phyloP scores from a whole-genome alignment of 2,888 invertebrate genomes.

The Elmis aenea region DNA sequence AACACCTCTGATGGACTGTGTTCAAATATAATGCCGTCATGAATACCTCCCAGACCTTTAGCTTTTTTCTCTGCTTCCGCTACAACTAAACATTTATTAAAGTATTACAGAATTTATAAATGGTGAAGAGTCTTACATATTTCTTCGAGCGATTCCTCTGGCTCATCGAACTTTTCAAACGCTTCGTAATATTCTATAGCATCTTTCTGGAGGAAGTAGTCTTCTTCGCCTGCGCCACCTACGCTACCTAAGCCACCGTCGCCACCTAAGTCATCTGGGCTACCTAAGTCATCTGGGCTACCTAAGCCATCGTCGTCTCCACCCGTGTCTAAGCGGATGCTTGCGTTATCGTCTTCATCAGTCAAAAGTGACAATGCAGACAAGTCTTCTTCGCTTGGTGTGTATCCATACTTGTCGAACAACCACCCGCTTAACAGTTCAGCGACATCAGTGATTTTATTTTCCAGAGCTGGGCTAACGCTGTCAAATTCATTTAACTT shows the following conservation, averaged over 20 bases:
- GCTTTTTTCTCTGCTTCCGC: not conserved
- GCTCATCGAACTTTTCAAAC: no score
- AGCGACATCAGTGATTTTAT: slow-evolving; percentile 32
- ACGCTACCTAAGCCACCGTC: slow-evolving; percentile 1
- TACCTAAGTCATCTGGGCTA: slow-evolving; percentile 3
- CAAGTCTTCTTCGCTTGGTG: no score
- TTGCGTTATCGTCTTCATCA: not conserved
- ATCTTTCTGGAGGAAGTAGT: no score
- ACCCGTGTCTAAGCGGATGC: not conserved
- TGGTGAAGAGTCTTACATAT: no score
- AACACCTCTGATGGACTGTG: slow-evolving; percentile 33
- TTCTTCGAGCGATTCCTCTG: no score
- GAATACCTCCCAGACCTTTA: slow-evolving; percentile 3
- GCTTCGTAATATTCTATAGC: no score
- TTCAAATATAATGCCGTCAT: slow-evolving; percentile 17
- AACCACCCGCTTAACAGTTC: slow-evolving; percentile 27
- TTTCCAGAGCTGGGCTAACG: slow-evolving; percentile 28
- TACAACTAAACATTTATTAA: no score
- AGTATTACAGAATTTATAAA: no score
- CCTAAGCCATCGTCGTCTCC: not conserved
- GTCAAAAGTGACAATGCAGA: not conserved
- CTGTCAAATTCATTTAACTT: slow-evolving; percentile 30
- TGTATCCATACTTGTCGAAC: no score
- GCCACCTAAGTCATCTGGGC: slow-evolving; percentile 3
- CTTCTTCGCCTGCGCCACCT: not conserved